phyloP scores from a whole-genome alignment of 2,888 invertebrate genomes.

The Eumerus sabulonum region DNA sequence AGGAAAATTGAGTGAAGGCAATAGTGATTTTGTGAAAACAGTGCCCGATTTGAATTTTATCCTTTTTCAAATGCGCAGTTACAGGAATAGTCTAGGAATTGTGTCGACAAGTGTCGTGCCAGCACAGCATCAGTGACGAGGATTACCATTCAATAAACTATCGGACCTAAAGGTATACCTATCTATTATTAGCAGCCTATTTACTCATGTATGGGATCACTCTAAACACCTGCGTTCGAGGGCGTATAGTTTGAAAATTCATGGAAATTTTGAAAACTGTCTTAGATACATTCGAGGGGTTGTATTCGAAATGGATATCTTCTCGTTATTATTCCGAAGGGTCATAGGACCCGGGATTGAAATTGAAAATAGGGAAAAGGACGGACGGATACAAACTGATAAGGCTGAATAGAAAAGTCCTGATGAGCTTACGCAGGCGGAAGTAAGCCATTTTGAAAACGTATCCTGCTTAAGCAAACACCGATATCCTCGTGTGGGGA shows the following conservation, averaged over 20 bases:
- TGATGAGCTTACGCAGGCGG: conserved; percentile 14
- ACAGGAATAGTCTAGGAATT: conserved; percentile 36
- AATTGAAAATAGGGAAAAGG: too few species aligned
- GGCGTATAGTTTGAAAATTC: too few species aligned
- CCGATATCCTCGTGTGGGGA: background rate
- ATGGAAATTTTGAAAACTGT: conserved; percentile 22
- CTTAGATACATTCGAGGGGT: background rate
- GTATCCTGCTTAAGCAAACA: conserved; percentile 2
- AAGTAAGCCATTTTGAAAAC: conserved; percentile 20
- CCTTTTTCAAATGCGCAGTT: conserved; percentile 29
- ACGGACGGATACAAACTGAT: too few species aligned
- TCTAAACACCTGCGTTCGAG: too few species aligned
- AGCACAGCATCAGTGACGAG: conserved; percentile 11
- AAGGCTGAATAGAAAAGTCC: too few species aligned
- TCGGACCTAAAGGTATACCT: conserved; percentile 36
- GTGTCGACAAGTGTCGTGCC: conserved; percentile 1
- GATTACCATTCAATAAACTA: conserved; percentile 44
- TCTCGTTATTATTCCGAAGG: conserved; percentile 30
- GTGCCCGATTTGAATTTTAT: conserved; percentile 1
- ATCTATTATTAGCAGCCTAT: background rate
- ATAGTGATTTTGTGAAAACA: conserved; percentile 11
- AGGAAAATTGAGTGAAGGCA: background rate
- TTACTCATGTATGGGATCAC: conserved; percentile 20
- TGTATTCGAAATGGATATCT: conserved; percentile 20
- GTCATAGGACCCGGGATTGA: too few species aligned